Evolutionary conservation across 2,888 invertebrate species (phyloP), one percentile per base, ranked within the genome.

Genomic region (Leptogaster cylindrica): DNA sequence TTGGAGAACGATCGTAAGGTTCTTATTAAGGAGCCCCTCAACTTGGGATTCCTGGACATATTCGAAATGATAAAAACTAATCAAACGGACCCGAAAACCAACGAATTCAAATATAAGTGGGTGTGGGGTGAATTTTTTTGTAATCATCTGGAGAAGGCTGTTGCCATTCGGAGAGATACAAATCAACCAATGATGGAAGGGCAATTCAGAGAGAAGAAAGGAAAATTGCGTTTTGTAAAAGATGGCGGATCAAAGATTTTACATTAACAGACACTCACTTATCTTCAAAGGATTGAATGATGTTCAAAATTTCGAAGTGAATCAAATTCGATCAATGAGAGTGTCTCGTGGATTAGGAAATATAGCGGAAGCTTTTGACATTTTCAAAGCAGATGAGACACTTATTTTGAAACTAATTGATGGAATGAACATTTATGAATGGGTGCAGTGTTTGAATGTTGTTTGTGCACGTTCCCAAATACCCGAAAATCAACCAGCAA

Each of bases 71-170:
- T 85, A 64, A 83, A 84, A 63, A 81, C 81, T 58, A 80, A 81
- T 72, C 78, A 77, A 68, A 73, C 74, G 16, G 79, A 78, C 71
- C 80, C 82, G 50, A 87, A 81, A 70, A 77, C 82, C 71, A 81
- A 83, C 76, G 76, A 83, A 77, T 69, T 82, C 69, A 80, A 81
- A 72, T 81, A 77, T 69, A 81, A 80, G 69, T 97, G 96, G n/a
- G n/a, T n/a, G n/a, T n/a, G n/a, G 97, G 92, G 92, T 63, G 97
- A 96, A 81, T 95, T 95, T 81, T 85, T 95, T 71, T 97, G 96
- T 81, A 92, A 92, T 76, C 93, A 95, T 82, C 95, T 96, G 0
- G 95, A 95, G 79, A 86, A 92, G 71, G 93, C 95, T 4, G 87
- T 89, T 3, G 92, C 92, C 5, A 92, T 95, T 79, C 83, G 94